These are phyloP conservation scores for Spizaetus ornatus DNA, from an alignment of 2,113 vertebrate species.

Conservation along the genomic window DNA sequence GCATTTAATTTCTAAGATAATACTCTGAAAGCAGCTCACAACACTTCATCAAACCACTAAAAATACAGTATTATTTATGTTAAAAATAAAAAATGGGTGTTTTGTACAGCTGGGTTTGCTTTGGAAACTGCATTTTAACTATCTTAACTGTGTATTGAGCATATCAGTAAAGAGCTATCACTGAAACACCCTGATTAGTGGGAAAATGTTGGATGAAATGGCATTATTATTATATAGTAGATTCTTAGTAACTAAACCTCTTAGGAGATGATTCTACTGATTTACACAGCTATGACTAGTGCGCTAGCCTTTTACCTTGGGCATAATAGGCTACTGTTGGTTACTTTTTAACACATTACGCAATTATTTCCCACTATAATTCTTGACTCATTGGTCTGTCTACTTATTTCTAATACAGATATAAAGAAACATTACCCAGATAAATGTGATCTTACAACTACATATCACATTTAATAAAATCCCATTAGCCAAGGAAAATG, in stretches of 20 bases:
- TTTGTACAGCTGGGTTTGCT: neutral
- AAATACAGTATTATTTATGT: neutral
- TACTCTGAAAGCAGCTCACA: neutral
- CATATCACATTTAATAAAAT: constrained; percentile 21
- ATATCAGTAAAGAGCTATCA: neutral
- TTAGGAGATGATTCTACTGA: neutral
- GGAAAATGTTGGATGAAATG: neutral
- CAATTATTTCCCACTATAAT: neutral
- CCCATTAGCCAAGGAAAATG: constrained; percentile 43
- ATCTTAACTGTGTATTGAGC: neutral
- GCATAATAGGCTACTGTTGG: neutral
- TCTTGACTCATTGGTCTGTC: neutral
- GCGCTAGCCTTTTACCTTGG: neutral
- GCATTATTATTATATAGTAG: neutral
- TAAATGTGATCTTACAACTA: constrained; percentile 18
- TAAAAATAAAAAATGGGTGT: neutral
- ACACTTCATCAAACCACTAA: neutral
- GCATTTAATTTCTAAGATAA: neutral
- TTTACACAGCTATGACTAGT: neutral
- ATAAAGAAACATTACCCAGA: constrained; percentile 10
- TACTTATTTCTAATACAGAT: constrained; percentile 5
- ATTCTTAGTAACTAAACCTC: neutral
- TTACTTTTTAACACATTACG: neutral
- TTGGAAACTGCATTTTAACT: neutral
- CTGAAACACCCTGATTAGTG: neutral